phyloP scores from a whole-genome alignment of 2,113 vertebrate species.

The Nothocercus julius region DNA sequence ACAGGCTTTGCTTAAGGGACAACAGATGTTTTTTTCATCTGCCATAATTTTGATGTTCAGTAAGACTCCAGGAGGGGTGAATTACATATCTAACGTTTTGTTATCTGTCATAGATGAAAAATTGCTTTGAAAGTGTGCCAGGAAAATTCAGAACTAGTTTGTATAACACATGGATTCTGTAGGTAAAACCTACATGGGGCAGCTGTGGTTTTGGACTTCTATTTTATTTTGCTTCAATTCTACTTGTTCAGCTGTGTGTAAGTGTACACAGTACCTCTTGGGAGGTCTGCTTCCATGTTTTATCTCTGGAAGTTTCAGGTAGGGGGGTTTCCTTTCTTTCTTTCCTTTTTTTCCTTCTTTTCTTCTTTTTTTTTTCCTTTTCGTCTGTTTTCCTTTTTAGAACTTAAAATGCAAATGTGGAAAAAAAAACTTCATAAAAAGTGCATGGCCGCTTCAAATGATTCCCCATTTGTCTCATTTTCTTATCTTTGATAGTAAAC shows the following conservation, averaged over 20 bases:
- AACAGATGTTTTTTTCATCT: background rate
- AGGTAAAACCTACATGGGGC: conserved; percentile 18
- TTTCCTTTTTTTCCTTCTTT: background rate
- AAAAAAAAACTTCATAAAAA: background rate
- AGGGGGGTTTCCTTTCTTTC: background rate
- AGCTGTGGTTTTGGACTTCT: background rate
- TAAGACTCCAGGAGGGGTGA: background rate
- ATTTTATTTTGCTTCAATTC: background rate
- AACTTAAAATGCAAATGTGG: background rate
- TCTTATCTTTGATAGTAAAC: background rate
- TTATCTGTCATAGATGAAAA: background rate
- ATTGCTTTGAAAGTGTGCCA: conserved; percentile 5
- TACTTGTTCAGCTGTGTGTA: background rate
- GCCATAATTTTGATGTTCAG: background rate
- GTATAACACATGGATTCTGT: background rate
- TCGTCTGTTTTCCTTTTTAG: background rate
- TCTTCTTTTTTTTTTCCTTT: too few relatives aligned
- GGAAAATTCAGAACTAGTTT: background rate
- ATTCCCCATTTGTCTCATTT: background rate
- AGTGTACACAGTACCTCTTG: background rate
- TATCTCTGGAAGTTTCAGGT: background rate
- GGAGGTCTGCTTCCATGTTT: conserved; percentile 7
- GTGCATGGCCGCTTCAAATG: background rate
- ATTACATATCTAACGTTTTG: background rate
- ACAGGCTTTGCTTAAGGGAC: background rate